Base-by-base conservation (phyloP, 1,140 invertebrate genomes). In the Trichogramma pretiosum region DNA sequence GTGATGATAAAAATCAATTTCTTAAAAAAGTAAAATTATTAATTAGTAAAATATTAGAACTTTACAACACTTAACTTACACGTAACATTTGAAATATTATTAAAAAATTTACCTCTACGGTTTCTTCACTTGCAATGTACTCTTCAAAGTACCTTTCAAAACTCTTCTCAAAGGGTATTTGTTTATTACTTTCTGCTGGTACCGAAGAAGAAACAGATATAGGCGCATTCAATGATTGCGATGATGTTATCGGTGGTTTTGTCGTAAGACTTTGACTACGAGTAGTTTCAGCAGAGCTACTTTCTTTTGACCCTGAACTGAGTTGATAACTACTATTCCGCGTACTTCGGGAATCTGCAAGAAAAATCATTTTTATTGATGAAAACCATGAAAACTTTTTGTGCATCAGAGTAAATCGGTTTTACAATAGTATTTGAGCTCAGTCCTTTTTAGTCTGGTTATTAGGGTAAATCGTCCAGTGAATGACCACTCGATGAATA, bases 261-360 rank as follows among this genome's bases (percentile, higher is more conserved):
- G n/a, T n/a, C n/a, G 67, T 63, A 49, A 58, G 56, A 51, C 63
- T 64, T 47, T 66, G 63, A 46, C 57, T 65, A 42, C 63, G 51
- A 16, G 62, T 41, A 33, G 16, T 59, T 21, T 72, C 67, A 33
- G 63, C 46, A n/a, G 60, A 49, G 1, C 60, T 38, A 28, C 38
- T 55, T 10, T 63, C 67, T 21, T 62, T 60, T 3, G 61, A 57
- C 19, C 58, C 48, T 48, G 56, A 65, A 38, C 54, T 59, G 53
- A 67, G 57, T 35, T 79, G 75, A 44, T 79, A 76, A 36, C 75
- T 78, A 39, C 77, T 74, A 24, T 77, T 78, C 42, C 78, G 67
- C 5, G 77, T 76, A 55, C 65, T 67, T 28, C 72, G 67, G 37
- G 68, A 68, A 65, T 75, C 69, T 74, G 56, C 49, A 66, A 61